These are phyloP conservation scores for Temnopleurus reevesii DNA, from an alignment of 53 echinoderm and acorn worm genomes.

Conservation along the genomic window DNA sequence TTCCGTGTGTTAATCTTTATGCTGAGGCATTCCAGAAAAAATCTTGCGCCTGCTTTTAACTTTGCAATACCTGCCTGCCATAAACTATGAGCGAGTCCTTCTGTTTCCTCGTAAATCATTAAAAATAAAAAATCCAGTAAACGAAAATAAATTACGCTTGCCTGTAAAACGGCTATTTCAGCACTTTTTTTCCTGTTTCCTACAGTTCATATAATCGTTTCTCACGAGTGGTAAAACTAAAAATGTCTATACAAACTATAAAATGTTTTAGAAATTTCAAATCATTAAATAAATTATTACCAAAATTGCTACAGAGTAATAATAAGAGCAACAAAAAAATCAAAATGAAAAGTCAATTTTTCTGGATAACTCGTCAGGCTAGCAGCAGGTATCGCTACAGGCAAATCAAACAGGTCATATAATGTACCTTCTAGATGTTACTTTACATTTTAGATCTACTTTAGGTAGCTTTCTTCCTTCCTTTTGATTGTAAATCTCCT, in stretches of 20 bases:
- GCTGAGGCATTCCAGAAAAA: constrained; percentile 41
- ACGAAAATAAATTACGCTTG: constrained; percentile 47
- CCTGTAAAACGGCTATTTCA: constrained; percentile 35
- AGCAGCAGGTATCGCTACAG: constrained; percentile 55
- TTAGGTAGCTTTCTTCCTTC: constrained; percentile 34
- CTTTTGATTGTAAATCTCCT: constrained; percentile 46
- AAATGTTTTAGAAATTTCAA: not conserved
- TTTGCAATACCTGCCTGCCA: constrained; percentile 44
- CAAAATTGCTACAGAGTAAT: not conserved
- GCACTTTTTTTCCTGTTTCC: not conserved
- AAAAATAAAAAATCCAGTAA: constrained; percentile 50
- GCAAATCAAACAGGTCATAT: constrained; percentile 43
- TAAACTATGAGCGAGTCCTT: constrained; percentile 20
- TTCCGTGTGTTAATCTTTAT: constrained; percentile 61
- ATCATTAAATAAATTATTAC: constrained; percentile 11
- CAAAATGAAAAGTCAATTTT: not conserved
- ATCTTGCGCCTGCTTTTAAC: constrained; percentile 31
- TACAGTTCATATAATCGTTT: constrained; percentile 29
- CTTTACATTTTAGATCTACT: constrained; percentile 44
- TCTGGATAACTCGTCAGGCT: not conserved
- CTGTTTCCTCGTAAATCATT: not conserved
- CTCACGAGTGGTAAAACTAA: not conserved
- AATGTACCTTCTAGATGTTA: constrained; percentile 59
- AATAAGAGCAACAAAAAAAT: not conserved
- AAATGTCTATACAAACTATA: constrained; percentile 8